Evolutionary conservation across 2,888 invertebrate species (phyloP).

Genomic region (Volucella bombylans): DNA sequence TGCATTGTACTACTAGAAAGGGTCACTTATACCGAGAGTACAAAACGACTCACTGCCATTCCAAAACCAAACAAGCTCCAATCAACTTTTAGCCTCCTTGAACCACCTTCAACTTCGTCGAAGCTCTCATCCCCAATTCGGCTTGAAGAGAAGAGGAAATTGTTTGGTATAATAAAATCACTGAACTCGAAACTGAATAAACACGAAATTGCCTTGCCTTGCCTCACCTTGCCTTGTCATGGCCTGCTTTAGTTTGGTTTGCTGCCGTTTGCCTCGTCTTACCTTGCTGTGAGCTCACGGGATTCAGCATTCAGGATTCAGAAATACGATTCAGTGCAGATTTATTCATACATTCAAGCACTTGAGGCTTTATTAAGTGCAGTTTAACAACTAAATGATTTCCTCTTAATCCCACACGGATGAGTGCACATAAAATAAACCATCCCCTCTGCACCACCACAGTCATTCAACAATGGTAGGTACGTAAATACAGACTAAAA

Average conservation of each 20-base stretch:
- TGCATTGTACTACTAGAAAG: constrained; percentile 58
- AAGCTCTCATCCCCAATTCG: constrained; percentile 1
- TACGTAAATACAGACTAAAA: constrained; percentile 22
- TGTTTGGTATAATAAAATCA: constrained; percentile 66
- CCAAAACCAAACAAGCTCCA: constrained; percentile 3
- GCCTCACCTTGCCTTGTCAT: no score
- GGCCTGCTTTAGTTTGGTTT: no score
- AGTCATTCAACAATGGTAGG: constrained; percentile 46
- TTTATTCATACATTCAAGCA: constrained; percentile 69
- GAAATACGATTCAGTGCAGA: constrained; percentile 63
- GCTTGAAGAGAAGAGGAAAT: background rate
- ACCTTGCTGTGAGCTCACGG: constrained; percentile 25
- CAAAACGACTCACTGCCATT: constrained; percentile 24
- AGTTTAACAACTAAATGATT: constrained; percentile 74
- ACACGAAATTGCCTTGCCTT: constrained; percentile 68
- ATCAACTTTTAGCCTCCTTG: background rate
- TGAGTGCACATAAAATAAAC: constrained; percentile 61
- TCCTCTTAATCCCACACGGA: constrained; percentile 66
- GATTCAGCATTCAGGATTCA: background rate
- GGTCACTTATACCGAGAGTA: constrained; percentile 46
- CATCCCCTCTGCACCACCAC: background rate
- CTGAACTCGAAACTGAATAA: constrained; percentile 71
- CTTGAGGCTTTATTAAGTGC: constrained; percentile 71
- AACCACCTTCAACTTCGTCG: background rate
- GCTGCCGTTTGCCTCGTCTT: background rate